Percentiles rank a stretch among this genome's conserved stretches.
Conservation (phyloP, 2,797 vertebrate genomes). For the Pteronotus mesoamericanus region DNA sequence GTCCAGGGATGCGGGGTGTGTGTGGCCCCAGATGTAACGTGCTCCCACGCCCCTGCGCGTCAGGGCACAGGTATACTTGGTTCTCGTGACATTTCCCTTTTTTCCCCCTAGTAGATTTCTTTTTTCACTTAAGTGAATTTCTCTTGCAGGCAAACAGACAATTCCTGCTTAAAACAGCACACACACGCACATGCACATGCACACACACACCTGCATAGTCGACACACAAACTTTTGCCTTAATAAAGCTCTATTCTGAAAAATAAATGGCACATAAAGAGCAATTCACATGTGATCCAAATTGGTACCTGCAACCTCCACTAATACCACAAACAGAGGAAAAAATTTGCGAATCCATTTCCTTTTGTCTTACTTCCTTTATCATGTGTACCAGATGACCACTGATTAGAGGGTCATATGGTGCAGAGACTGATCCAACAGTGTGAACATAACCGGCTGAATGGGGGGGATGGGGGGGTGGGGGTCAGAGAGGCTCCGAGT, state of each 20-base stretch:
- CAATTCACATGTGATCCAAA: neutral
- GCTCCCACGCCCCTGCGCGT: neutral
- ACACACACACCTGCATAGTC: neutral
- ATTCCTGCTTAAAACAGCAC: too few relatives aligned
- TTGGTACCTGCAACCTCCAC: neutral
- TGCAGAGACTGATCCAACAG: neutral
- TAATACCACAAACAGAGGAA: neutral
- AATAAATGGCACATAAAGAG: neutral
- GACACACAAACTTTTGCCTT: neutral
- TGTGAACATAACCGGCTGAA: neutral
- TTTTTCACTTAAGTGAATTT: neutral
- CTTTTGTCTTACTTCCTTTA: neutral
- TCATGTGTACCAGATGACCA: neutral
- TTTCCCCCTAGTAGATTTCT: neutral
- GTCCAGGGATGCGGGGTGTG: neutral
- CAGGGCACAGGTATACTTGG: neutral
- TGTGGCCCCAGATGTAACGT: neutral
- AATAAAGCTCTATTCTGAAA: slow-evolving; percentile 11
- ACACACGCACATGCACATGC: neutral
- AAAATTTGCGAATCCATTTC: neutral
- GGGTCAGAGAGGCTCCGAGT: neutral
- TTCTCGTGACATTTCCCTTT: neutral
- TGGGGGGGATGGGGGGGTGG: too few relatives aligned
- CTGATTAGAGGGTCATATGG: neutral
- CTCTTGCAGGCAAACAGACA: neutral